Evolutionary conservation across 2,888 invertebrate genomes (phyloP), one percentile per base, ranked within the genome.

Genomic region (Panorpa germanica): DNA sequence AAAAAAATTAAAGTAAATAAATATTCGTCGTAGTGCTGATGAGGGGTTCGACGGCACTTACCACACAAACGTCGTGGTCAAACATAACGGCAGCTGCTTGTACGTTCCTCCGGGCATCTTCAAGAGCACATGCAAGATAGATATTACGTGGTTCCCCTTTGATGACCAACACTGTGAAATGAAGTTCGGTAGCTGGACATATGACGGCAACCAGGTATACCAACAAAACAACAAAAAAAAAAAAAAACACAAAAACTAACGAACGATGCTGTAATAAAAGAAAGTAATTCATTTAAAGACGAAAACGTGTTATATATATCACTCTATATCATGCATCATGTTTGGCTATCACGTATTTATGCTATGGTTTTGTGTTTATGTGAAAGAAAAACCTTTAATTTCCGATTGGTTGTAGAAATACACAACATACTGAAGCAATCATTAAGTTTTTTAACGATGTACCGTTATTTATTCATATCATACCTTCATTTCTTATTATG

Each of bases 121-220:
- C 76, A 95, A 93, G 76, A 91, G 93, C 75, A 96, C 95, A 65
- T 98, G 98, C 77, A 88, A 88, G 72, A 96, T 98, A 68, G 91
- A 96, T 75, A 96, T 98, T 76, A 93, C 93, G 61, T 96, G 95
- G 95, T 98, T 98, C 73, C 96, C 96, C 61, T 98, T 96, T 71
- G 98, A 98, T 70, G 95, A 96, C 66, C 98, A 98, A 74, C 80
- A 82, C 65, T 98, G 98, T 71, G 81, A 86, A 64, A 88, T 96
- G 85, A 91, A 96, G 76, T 96, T 96, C 63, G 96, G 96, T 66
- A 93, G 95, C 67, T 98, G 98, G 98, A 95, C 96, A 54, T 93
- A 96, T 70, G 86, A 88, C 62, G 91, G 91, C 67, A 78, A 77
- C 67, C 83, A 85, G 81, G 85, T 85, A 80, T 58, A 30, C 11